Base-by-base conservation (phyloP, 2,113 vertebrate species). In the Astatotilapia flaviijosephi region DNA sequence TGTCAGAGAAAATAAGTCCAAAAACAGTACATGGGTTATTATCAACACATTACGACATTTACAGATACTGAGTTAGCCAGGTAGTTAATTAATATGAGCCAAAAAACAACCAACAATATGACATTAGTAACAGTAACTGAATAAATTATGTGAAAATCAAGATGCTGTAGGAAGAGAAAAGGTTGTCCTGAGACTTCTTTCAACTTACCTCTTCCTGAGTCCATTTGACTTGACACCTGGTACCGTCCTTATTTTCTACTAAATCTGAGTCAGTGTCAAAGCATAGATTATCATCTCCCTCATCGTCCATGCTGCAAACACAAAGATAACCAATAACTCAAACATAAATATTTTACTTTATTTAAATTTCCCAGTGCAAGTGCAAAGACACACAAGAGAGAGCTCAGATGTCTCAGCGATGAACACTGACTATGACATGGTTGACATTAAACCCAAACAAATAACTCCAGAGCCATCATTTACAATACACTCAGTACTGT, bases 151-250 rank as follows among this genome's bases (percentile, higher is more conserved):
- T 77, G 6, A 51, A 77, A 77, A 45, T 73, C 40, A 73, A 42
- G 40, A 75, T 28, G 42, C 26, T 31, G 23, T 31, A 77, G 45
- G 28, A 51, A 49, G 73, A 51, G 28, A 49, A 77, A 12, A 49
- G 12, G 9, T 49, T 49, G 4, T 47, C 13, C 2, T 21, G 42
- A 80, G 7, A 12, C 28, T 21, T 54, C 42, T 47, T 31, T 45
- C 15, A 7, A 90, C 96, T 94, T 77, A 98, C 98, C 96, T 99
- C 98, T 90, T 98, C 97, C 0, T 93, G 95, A 0, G 96, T 97
- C 98, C 98, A 99, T 82, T 96, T 98, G 85, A 97, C 92, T 90
- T 96, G 97, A 62, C 95, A 96, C 37, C 95, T 96, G 82, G 86
- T 84, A 4, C 49, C 77, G 5, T 98, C 97, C 62, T 96, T 96